These are phyloP conservation scores for Harpagifer antarcticus DNA, from an alignment of 2,797 vertebrate genomes.

Conservation along the genomic window DNA sequence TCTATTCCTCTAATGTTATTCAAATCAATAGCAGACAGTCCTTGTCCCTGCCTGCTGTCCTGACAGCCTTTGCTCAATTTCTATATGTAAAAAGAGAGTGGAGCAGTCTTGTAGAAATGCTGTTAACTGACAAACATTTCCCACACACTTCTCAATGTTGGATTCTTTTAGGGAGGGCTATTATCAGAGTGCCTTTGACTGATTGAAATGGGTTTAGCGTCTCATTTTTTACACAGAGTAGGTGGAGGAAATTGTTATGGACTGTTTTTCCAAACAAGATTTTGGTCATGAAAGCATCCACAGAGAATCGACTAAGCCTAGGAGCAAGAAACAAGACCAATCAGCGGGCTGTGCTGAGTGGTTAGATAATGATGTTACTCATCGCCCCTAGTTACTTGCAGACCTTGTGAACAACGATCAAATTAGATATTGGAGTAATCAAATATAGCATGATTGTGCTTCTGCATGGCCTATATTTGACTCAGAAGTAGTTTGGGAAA, in stretches of 20 bases:
- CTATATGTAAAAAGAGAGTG: constrained; percentile 5
- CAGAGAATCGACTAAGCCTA: constrained; percentile 4
- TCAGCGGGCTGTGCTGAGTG: constrained; percentile 16
- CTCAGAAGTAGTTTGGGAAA: constrained; percentile 5
- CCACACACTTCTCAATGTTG: neutral
- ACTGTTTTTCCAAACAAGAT: constrained; percentile 12
- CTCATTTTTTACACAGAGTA: neutral
- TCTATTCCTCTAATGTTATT: constrained; percentile 55
- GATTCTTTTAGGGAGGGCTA: neutral
- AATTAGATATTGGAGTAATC: constrained; percentile 32
- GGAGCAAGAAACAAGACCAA: constrained; percentile 13
- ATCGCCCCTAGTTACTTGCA: constrained; percentile 23
- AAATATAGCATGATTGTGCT: constrained; percentile 27
- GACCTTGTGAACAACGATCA: constrained; percentile 31
- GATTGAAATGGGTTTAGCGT: neutral
- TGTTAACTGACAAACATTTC: constrained; percentile 7
- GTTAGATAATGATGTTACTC: constrained; percentile 56
- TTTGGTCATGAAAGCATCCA: constrained; percentile 27
- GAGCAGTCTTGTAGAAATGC: neutral
- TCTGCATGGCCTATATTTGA: constrained; percentile 36
- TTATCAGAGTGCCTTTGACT: constrained; percentile 3
- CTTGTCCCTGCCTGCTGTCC: constrained; percentile 38
- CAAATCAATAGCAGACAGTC: constrained; percentile 60
- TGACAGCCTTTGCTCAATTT: constrained; percentile 28
- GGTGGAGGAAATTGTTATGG: neutral